phyloP scores from a whole-genome alignment of 1,140 invertebrate genomes.

The Trissolcus basalis region DNA sequence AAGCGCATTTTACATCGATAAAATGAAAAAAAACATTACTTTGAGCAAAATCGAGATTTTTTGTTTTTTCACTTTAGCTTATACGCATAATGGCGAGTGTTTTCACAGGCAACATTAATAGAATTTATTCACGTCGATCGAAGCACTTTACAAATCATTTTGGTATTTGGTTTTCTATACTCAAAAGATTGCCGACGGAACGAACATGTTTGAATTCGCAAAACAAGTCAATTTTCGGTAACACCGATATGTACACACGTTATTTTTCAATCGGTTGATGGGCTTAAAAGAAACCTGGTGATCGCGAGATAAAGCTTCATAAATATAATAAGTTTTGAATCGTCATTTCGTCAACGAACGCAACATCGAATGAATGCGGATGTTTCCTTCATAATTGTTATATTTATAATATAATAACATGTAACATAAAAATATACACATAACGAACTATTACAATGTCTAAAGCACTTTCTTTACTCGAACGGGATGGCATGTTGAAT shows the following conservation, averaged over 20 bases:
- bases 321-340: too few relatives aligned
- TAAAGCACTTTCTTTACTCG: constrained; percentile 47
- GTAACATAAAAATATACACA: constrained; percentile 48
- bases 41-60: constrained; percentile 37
- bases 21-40: constrained; percentile 14
- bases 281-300: too few relatives aligned
- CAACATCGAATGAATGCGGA: background rate
- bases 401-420: constrained; percentile 23
- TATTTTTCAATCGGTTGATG: too few relatives aligned
- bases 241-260: too few relatives aligned
- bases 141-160: too few relatives aligned
- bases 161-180: too few relatives aligned
- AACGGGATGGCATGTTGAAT: constrained; percentile 39
- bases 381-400: constrained; percentile 19
- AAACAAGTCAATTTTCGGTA: too few relatives aligned
- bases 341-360: background rate
- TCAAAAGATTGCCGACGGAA: too few relatives aligned
- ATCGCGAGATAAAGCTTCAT: too few relatives aligned
- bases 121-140: constrained; percentile 9
- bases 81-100: constrained; percentile 8
- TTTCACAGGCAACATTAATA: constrained; percentile 6
- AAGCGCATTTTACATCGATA: constrained; percentile 3
- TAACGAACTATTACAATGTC: constrained; percentile 41
- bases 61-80: constrained; percentile 2
- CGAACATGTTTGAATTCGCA: too few relatives aligned